Base-by-base conservation (phyloP, 2,888 invertebrate species). In the Fragum whitleyi region DNA sequence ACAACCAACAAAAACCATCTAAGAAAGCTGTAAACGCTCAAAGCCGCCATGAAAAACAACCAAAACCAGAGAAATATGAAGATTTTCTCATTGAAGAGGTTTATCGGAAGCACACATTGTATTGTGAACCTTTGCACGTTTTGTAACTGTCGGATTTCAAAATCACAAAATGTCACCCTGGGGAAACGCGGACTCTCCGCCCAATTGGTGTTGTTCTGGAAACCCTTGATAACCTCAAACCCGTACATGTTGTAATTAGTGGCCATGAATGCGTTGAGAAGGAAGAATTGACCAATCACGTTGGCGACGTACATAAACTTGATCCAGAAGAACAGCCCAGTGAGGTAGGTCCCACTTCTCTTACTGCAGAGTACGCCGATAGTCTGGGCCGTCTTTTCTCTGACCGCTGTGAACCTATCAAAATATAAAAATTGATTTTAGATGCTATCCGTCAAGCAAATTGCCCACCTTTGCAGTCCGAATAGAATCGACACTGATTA, bases 321-420 rank as follows among this genome's bases (percentile, higher is more conserved):
- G 28, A 61, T 61, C 61, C 61, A 61, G 32, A 61, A 61, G 61
- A n/a, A 61, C 19, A 61, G 32, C 3, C 9, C 61, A 32, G 61
- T 61, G n/a, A 61, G 61, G 28, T 61, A 61, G 11, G 61, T 61
- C 9, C 61, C 61, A 19, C 61, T 61, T n/a, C 61, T 61, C 61
- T 61, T 61, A n/a, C 61, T 61, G n/a, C 61, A 61, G 2, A 61
- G 7, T 2, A 61, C 29, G 3, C 61, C 61, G 32, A 61, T 19
- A 7, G 29, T 9, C 29, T 29, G 32, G 2, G 32, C 61, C 3
- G 32, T 28, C n/a, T 29, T 28, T 2, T 61, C 61, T 32, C 61
- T 29, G 14, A 32, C n/a, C 16, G 32, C 61, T 19, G 32, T 32
- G 32, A 28, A 55, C 16, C 87, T 74, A 73, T 88, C 89, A 79